Conservation (phyloP, 2,888 invertebrate species). For the Deilephila elpenor region DNA sequence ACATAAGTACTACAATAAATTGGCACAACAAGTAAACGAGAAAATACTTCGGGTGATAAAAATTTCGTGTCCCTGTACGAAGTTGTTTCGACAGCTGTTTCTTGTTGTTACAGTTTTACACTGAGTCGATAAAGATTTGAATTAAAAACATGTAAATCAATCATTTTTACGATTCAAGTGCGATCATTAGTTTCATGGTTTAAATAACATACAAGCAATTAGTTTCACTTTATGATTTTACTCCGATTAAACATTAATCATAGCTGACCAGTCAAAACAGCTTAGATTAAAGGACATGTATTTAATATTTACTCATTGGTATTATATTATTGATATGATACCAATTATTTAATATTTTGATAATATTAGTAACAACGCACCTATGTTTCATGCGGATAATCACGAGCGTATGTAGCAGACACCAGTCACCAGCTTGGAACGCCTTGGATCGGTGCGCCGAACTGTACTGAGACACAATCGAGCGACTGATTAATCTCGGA, state of each 20-base stretch:
- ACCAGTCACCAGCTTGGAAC: conserved; percentile 5
- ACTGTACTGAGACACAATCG: conserved; percentile 54
- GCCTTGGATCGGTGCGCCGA: conserved; percentile 9
- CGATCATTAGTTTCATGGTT: conserved; percentile 23
- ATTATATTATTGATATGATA: too few species aligned
- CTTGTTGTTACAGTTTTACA: conserved; percentile 45
- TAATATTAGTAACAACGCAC: background rate
- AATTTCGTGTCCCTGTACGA: conserved; percentile 41
- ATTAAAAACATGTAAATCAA: conserved; percentile 48
- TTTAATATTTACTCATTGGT: too few species aligned
- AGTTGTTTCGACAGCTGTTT: conserved; percentile 42
- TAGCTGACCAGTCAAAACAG: background rate
- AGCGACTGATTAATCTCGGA: conserved; percentile 66
- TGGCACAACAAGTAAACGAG: conserved; percentile 37
- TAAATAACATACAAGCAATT: conserved; percentile 17
- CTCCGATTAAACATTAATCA: conserved; percentile 23
- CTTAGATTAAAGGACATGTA: background rate
- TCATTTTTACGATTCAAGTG: conserved; percentile 43
- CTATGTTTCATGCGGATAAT: conserved; percentile 2
- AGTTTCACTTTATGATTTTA: conserved; percentile 25
- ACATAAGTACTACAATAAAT: conserved; percentile 38
- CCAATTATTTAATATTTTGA: too few species aligned
- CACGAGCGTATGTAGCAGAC: background rate
- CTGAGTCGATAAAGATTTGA: conserved; percentile 36
- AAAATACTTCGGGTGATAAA: conserved; percentile 40